Evolutionary conservation across 2,888 invertebrate genomes (phyloP), one percentile per base, ranked within the genome.

Genomic region (Metopia argyrocephala): DNA sequence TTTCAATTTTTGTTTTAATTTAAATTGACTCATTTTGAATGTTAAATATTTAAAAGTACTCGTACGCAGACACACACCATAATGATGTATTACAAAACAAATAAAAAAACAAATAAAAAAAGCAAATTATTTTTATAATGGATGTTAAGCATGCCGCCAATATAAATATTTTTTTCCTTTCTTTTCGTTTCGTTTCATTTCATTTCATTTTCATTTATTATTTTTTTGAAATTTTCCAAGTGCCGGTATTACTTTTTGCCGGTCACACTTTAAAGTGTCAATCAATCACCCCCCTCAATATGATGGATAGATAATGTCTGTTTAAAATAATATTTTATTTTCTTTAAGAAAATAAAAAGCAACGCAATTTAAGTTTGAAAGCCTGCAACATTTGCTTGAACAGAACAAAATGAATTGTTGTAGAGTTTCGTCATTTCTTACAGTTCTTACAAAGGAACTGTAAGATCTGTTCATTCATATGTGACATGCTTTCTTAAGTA

Each of bases 211-310:
- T 18, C 38, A 5, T 38, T 52, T 7, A 25, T 27, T 38, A 2
- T 54, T 5, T 12, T n/a, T 65, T 27, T 52, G 46, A 52, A 25
- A 50, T 66, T 45, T 57, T 57, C 57, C 56, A 76, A 74, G 71
- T 64, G 76, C 31, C 64, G 45, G 76, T 59, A 71, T 80, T 71
- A 31, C 4, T 5, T n/a, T n/a, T n/a, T n/a, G n/a, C n/a, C n/a
- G n/a, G n/a, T 18, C 66, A 6, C 68, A 70, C 74, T 82, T 78
- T 75, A 64, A 75, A 31, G 31, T 79, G 83, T 82, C 83, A 83
- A 78, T 83, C 83, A 79, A 81, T 81, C 83, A 79, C 48, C 62
- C 21, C n/a, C 54, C 74, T 79, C 12, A 15, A 38, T 38, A 38
- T 38, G 68, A 76, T 76, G 74, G 66, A 75, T 76, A 71, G 66